A percentile compares a stretch with the other conserved stretches of the same genome.
These are phyloP conservation scores for Calliphora vicina DNA, from an alignment of 1,140 invertebrate species.

Conservation along the genomic window DNA sequence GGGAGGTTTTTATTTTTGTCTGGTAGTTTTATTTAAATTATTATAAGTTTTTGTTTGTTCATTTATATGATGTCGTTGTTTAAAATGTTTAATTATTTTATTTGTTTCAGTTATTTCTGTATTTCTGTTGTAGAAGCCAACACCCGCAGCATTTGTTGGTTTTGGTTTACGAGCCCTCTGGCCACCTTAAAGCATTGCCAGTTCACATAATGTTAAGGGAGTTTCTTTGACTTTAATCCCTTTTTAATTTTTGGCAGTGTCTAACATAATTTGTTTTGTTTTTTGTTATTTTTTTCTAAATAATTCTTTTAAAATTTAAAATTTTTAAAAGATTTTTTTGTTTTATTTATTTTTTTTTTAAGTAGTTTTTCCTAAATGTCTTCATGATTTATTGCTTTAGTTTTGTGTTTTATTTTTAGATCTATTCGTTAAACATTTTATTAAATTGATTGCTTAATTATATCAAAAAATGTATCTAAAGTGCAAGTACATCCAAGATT, in stretches of 20 bases:
- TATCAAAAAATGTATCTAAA: not conserved
- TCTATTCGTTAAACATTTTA: constrained; percentile 38
- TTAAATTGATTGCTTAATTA: constrained; percentile 26
- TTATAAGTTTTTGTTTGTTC: constrained; percentile 29
- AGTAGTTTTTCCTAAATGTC: not conserved
- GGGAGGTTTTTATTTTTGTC: not conserved
- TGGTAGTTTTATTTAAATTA: not conserved
- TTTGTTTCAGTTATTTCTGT: not conserved
- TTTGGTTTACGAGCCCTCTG: not conserved
- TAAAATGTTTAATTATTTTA: not conserved
- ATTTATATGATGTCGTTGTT: constrained; percentile 29
- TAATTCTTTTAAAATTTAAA: constrained; percentile 32
- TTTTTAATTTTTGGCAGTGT: constrained; percentile 31
- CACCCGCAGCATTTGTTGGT: not conserved
- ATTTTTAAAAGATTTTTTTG: constrained; percentile 48
- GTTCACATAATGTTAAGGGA: constrained; percentile 5
- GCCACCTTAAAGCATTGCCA: constrained; percentile 16
- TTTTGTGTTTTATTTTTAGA: constrained; percentile 55
- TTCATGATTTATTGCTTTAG: constrained; percentile 36
- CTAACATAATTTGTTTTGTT: constrained; percentile 28
- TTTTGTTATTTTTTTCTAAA: constrained; percentile 37
- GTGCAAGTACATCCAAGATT: not conserved
- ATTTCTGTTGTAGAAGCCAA: not conserved
- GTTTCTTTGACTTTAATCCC: constrained; percentile 21
- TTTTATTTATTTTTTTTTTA: too few species aligned